phyloP scores from a whole-genome alignment of 2,113 vertebrate genomes.

The Pluvialis apricaria region DNA sequence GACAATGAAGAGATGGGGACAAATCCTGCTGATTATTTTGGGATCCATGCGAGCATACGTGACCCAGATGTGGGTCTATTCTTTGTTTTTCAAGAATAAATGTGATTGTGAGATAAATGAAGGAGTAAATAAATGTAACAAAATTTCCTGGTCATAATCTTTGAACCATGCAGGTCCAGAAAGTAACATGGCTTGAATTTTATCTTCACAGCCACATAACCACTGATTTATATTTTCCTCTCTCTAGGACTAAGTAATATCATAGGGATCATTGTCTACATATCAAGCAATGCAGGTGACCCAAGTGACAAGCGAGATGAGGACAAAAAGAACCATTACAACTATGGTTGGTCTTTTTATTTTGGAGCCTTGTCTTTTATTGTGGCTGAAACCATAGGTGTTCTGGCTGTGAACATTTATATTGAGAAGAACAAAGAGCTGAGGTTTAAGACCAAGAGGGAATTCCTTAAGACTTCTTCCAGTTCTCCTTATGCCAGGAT shows the following conservation, averaged over 20 bases:
- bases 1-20: not conserved
- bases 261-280: conserved; percentile 98
- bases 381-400: conserved; percentile 93
- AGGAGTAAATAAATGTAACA: not conserved
- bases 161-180: not conserved
- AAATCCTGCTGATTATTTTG: not conserved
- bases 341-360: conserved; percentile 98
- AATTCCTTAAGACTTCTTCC: conserved; percentile 90
- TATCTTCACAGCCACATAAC: not conserved
- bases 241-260: conserved; percentile 94
- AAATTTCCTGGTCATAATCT: not conserved
- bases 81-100: not conserved
- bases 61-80: not conserved
- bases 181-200: not conserved
- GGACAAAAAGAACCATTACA: conserved; percentile 95
- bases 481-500: conserved; percentile 95
- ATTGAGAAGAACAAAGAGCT: conserved; percentile 96
- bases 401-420: conserved; percentile 97
- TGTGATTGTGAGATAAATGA: not conserved
- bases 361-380: conserved; percentile 98
- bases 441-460: conserved; percentile 85
- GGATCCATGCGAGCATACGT: not conserved
- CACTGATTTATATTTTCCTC: not conserved
- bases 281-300: conserved; percentile 97
- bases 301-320: conserved; percentile 93